phyloP scores from a whole-genome alignment of 2,888 invertebrate species.

The Agonopterix subpropinquella region DNA sequence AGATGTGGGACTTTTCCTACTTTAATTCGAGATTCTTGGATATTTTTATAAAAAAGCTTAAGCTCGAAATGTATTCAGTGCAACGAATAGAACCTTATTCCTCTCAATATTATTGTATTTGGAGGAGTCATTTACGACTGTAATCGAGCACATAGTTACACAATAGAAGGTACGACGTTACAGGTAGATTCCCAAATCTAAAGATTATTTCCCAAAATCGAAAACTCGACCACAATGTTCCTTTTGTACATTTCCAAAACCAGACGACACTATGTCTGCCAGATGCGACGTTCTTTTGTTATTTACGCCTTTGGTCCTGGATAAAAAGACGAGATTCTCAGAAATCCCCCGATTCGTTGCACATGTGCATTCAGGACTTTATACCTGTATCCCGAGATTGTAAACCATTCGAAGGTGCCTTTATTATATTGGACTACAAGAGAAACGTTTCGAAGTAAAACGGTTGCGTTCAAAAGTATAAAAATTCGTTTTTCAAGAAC shows the following conservation, averaged over 20 bases:
- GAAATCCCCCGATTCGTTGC: conserved; percentile 41
- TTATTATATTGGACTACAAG: conserved; percentile 20
- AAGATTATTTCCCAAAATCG: neutral
- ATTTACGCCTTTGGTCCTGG: conserved; percentile 15
- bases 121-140: no score
- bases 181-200: neutral
- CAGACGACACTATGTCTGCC: conserved; percentile 62
- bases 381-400: conserved; percentile 37
- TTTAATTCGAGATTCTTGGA: no score
- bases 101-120: no score
- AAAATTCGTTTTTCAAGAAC: neutral
- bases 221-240: neutral
- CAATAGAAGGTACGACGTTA: neutral
- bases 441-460: neutral
- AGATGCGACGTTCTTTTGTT: conserved; percentile 50
- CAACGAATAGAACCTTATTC: no score
- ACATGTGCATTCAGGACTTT: conserved; percentile 40
- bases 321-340: conserved; percentile 33
- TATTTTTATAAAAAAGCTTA: no score
- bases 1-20: no score
- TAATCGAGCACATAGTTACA: neutral
- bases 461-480: neutral
- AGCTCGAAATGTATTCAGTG: no score
- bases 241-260: neutral
- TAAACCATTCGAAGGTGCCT: conserved; percentile 16